phyloP scores from a whole-genome alignment of 2,113 vertebrate species.

The Helogale parvula region DNA sequence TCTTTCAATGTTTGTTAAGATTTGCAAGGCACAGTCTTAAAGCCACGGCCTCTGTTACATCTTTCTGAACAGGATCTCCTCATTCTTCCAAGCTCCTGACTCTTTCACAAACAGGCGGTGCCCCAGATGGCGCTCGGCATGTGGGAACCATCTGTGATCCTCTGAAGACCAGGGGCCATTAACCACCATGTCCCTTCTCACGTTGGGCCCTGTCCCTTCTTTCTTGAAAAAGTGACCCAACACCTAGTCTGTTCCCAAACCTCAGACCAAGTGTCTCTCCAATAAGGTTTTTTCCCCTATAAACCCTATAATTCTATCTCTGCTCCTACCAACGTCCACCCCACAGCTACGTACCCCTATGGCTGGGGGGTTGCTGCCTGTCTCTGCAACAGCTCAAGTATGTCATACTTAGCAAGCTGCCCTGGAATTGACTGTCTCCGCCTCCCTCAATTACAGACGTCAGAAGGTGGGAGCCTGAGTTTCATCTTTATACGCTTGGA shows the following conservation, averaged over 20 bases:
- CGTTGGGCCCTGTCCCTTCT: too few relatives aligned
- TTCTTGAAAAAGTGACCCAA: not conserved
- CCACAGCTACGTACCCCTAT: not conserved
- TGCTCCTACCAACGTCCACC: too few relatives aligned
- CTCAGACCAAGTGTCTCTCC: not conserved
- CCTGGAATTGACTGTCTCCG: not conserved
- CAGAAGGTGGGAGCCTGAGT: not conserved
- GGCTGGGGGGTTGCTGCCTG: too few relatives aligned
- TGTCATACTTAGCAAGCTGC: fast-evolving
- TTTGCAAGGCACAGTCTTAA: not conserved
- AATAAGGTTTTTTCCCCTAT: not conserved
- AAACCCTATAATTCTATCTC: not conserved
- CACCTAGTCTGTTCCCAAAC: not conserved
- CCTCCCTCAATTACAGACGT: too few relatives aligned
- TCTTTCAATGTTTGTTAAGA: not conserved
- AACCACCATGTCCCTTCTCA: not conserved
- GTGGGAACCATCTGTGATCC: too few relatives aligned
- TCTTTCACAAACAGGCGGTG: not conserved
- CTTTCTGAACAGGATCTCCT: not conserved
- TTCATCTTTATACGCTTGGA: not conserved
- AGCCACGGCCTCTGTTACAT: not conserved
- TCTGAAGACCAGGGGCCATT: not conserved
- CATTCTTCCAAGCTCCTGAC: not conserved
- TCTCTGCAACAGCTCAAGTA: fast-evolving
- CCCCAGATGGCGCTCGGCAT: fast-evolving